A percentile compares a stretch with the other conserved stretches of the same genome.
These are phyloP conservation scores for Climacteris rufus DNA, from an alignment of 2,113 vertebrate genomes.

Conservation along the genomic window DNA sequence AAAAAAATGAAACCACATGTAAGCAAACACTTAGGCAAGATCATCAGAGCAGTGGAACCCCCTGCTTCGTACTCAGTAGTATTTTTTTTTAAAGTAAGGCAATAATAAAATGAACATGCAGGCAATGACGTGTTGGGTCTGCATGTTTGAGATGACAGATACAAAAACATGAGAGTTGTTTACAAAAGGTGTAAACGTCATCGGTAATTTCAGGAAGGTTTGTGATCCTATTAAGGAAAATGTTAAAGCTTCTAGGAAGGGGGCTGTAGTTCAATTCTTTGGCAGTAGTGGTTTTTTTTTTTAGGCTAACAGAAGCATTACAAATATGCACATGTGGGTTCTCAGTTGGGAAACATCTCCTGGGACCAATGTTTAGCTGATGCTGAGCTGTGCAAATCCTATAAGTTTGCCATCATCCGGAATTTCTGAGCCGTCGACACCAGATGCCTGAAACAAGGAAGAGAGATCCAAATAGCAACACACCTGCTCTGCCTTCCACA, in stretches of 20 bases:
- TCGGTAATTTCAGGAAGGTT: constrained; percentile 50
- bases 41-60: constrained; percentile 62
- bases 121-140: constrained; percentile 75
- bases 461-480: not conserved
- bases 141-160: constrained; percentile 72
- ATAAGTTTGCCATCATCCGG: constrained; percentile 95
- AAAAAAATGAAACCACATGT: constrained; percentile 70
- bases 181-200: constrained; percentile 67
- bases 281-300: constrained; percentile 88
- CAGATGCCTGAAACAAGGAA: constrained; percentile 85
- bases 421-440: constrained; percentile 90
- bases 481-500: not conserved
- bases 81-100: constrained; percentile 82
- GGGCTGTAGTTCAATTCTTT: constrained; percentile 87
- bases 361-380: constrained; percentile 84
- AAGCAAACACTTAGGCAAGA: constrained; percentile 66
- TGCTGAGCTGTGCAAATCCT: constrained; percentile 99
- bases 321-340: constrained; percentile 74
- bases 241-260: constrained; percentile 73
- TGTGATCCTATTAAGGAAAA: constrained; percentile 64
- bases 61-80: constrained; percentile 81
- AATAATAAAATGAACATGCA: constrained; percentile 78
- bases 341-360: constrained; percentile 61
- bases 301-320: constrained; percentile 84
- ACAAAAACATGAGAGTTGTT: constrained; percentile 55